A percentile compares a stretch with the other conserved stretches of the same genome.
Evolutionary conservation across 2,888 invertebrate species (phyloP).

Genomic region (Drosophila paracracens): DNA sequence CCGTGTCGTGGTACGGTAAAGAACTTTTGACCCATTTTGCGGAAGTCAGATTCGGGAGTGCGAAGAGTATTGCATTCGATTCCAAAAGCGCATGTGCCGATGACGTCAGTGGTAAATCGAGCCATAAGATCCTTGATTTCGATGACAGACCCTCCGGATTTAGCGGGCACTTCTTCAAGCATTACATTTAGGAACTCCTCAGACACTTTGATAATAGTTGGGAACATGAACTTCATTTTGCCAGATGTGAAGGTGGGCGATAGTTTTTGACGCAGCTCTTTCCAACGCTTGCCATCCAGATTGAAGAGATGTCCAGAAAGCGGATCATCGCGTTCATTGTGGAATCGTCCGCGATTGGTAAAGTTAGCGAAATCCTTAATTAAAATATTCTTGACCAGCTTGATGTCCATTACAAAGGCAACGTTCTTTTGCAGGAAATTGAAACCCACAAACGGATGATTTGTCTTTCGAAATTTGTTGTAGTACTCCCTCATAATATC

Average conservation of each 20-base stretch:
- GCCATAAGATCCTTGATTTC: constrained; percentile 85
- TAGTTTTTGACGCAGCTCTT: constrained; percentile 82
- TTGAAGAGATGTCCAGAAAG: constrained; percentile 81
- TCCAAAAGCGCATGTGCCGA: constrained; percentile 85
- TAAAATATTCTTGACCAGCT: constrained; percentile 58
- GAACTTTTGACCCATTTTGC: constrained; percentile 59
- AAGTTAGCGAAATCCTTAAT: constrained; percentile 81
- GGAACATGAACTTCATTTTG: constrained; percentile 78
- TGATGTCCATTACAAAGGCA: constrained; percentile 60
- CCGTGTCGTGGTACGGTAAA: constrained; percentile 30
- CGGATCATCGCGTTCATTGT: constrained; percentile 83
- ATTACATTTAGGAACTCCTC: constrained; percentile 58
- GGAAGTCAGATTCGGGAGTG: constrained; percentile 81
- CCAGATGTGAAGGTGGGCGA: constrained; percentile 82
- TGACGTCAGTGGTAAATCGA: constrained; percentile 86
- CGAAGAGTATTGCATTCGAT: constrained; percentile 84
- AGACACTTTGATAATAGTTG: constrained; percentile 57
- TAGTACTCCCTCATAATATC: constrained; percentile 45
- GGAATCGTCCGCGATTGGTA: constrained; percentile 79
- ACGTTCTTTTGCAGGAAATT: constrained; percentile 58
- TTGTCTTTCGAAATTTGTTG: constrained; percentile 50
- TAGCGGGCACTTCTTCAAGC: constrained; percentile 37
- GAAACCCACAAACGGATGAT: constrained; percentile 67
- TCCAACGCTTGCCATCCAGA: constrained; percentile 84
- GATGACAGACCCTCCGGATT: constrained; percentile 52